Evolutionary conservation across 2,888 invertebrate genomes (phyloP).

Genomic region (Atrina japonica): DNA sequence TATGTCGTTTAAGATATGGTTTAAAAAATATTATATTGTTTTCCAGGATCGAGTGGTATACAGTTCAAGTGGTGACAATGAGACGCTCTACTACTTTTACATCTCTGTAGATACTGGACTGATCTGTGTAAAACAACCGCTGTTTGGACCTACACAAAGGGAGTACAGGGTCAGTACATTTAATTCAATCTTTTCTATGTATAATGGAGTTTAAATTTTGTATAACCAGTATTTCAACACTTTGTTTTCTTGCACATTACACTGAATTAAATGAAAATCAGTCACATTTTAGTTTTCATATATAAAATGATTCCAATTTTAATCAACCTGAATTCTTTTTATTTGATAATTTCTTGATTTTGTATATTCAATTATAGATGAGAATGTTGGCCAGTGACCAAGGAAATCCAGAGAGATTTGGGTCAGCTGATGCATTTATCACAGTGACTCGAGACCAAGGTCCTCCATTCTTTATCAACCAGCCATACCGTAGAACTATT

Average conservation of each 20-base stretch:
- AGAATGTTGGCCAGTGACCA: constrained; percentile 69
- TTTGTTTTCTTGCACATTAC: background rate
- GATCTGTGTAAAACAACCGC: constrained; percentile 58
- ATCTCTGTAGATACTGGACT: constrained; percentile 64
- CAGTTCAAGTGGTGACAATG: constrained; percentile 52
- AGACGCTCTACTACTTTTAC: constrained; percentile 64
- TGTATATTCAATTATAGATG: constrained; percentile 54
- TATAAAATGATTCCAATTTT: too few relatives aligned
- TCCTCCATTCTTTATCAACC: constrained; percentile 53
- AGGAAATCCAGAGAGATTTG: constrained; percentile 62
- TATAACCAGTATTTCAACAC: too few relatives aligned
- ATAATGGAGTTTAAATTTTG: too few relatives aligned
- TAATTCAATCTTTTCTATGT: too few relatives aligned
- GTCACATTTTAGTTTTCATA: too few relatives aligned
- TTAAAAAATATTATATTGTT: background rate
- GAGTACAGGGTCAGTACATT: constrained; percentile 64
- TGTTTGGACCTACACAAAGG: constrained; percentile 49
- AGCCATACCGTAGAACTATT: constrained; percentile 50
- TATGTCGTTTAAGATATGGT: background rate
- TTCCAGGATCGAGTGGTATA: constrained; percentile 65
- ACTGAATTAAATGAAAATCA: background rate
- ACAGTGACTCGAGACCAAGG: constrained; percentile 66
- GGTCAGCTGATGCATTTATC: constrained; percentile 57
- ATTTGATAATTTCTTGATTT: background rate
- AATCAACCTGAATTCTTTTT: too few relatives aligned